Evolutionary conservation across 2,113 vertebrate species (phyloP).

Genomic region (Heterochromis multidens): DNA sequence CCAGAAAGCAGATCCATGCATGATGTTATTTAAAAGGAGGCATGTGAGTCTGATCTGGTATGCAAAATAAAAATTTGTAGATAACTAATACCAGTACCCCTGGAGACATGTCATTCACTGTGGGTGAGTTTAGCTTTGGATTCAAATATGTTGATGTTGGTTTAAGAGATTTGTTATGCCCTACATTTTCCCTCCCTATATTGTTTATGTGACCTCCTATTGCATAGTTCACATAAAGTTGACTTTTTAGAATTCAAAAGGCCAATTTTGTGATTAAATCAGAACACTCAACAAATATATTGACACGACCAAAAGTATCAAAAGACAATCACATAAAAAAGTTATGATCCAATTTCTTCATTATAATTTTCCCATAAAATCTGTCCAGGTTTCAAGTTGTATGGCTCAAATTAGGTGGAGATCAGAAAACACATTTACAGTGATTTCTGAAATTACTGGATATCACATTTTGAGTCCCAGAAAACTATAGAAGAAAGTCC

Average conservation of each 20-base stretch:
- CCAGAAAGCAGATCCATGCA: conserved; percentile 64
- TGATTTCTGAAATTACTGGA: background rate
- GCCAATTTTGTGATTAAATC: background rate
- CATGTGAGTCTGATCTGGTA: conserved; percentile 49
- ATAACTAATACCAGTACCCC: conserved; percentile 26
- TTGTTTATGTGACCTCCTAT: background rate
- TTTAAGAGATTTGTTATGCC: background rate
- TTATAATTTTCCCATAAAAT: conserved; percentile 7
- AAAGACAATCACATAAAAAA: conserved; percentile 56
- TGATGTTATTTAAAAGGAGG: conserved; percentile 50
- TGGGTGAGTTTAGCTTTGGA: conserved; percentile 15
- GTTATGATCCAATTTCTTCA: background rate
- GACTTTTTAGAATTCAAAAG: background rate
- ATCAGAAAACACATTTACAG: background rate
- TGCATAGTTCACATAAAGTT: background rate
- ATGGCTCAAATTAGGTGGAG: background rate
- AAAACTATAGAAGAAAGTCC: conserved; percentile 24
- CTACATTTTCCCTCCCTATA: background rate
- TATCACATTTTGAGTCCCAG: conserved; percentile 18
- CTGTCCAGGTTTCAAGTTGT: conserved; percentile 5
- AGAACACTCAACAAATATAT: conserved; percentile 3
- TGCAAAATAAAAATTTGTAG: conserved; percentile 53
- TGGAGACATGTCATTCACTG: conserved; percentile 41
- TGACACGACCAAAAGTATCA: conserved; percentile 2
- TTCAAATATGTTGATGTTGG: conserved; percentile 15